Evolutionary conservation across 1,140 invertebrate genomes (phyloP).

Genomic region (Aphidius gifuensis): DNA sequence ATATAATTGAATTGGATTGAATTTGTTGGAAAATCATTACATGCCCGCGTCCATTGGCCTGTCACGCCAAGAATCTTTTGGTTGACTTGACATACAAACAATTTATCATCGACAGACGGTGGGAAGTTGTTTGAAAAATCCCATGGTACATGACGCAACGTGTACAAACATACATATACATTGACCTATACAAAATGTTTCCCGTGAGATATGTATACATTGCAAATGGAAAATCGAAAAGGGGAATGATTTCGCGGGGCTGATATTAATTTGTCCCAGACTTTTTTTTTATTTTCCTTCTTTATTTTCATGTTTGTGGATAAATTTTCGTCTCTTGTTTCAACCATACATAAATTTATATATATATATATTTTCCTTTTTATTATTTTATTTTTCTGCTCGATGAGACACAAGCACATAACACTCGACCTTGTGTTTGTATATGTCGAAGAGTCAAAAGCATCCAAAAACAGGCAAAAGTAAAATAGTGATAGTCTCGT

Average conservation of each 20-base stretch:
- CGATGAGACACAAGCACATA: not conserved
- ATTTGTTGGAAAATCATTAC: slow-evolving; percentile 16
- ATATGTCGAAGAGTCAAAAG: slow-evolving; percentile 23
- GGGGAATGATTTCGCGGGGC: slow-evolving; percentile 19
- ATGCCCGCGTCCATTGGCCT: slow-evolving; percentile 1
- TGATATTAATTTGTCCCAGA: slow-evolving; percentile 32
- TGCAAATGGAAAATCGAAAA: slow-evolving; percentile 24
- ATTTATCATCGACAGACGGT: slow-evolving; percentile 28
- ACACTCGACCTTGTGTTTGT: no score
- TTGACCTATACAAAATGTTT: not conserved
- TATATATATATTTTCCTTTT: not conserved
- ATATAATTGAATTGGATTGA: slow-evolving; percentile 8
- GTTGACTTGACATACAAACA: slow-evolving; percentile 22
- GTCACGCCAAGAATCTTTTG: slow-evolving; percentile 24
- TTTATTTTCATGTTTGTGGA: slow-evolving; percentile 38
- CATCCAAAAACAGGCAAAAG: not conserved
- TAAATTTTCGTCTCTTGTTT: slow-evolving; percentile 40
- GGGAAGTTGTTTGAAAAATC: slow-evolving; percentile 2
- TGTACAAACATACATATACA: slow-evolving; percentile 22
- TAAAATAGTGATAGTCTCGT: slow-evolving; percentile 19
- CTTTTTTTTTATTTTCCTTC: not conserved
- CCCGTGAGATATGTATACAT: slow-evolving; percentile 16
- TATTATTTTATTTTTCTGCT: not conserved
- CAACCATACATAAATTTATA: not conserved
- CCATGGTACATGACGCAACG: slow-evolving; percentile 19